These are phyloP conservation scores for Teleogryllus occipitalis DNA, from an alignment of 1,140 invertebrate species.

Conservation along the genomic window DNA sequence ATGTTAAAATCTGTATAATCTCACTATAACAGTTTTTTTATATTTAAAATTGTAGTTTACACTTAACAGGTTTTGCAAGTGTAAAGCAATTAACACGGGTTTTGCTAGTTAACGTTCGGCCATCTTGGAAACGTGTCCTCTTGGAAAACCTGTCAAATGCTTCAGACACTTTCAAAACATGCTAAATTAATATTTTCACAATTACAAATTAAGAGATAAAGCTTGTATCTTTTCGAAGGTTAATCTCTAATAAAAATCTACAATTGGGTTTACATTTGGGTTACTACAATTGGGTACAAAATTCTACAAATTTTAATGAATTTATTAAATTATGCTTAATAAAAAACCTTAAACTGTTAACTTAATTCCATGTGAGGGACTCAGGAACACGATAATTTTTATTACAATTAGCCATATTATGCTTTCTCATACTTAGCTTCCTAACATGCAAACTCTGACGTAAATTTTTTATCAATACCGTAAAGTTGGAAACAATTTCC, in stretches of 20 bases:
- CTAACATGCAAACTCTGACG: no score
- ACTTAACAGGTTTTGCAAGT: conserved; percentile 14
- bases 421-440: no score
- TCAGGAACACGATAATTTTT: no score
- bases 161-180: conserved; percentile 9
- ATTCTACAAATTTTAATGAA: neutral
- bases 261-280: no score
- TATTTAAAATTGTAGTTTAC: neutral
- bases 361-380: neutral
- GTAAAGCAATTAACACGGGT: conserved; percentile 7
- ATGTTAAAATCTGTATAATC: conserved; percentile 13
- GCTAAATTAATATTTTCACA: neutral
- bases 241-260: neutral
- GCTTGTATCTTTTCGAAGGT: neutral
- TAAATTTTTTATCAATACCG: no score
- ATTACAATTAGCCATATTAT: no score
- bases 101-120: conserved; percentile 5
- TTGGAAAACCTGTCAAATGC: conserved; percentile 11
- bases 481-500: no score
- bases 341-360: neutral
- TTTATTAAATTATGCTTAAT: no score
- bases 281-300: no score
- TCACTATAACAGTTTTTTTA: conserved; percentile 4
- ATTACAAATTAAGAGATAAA: neutral
- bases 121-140: neutral